A percentile compares a stretch with the other conserved stretches of the same genome.
phyloP scores from a whole-genome alignment of 2,113 vertebrate genomes.

The Origma solitaria region DNA sequence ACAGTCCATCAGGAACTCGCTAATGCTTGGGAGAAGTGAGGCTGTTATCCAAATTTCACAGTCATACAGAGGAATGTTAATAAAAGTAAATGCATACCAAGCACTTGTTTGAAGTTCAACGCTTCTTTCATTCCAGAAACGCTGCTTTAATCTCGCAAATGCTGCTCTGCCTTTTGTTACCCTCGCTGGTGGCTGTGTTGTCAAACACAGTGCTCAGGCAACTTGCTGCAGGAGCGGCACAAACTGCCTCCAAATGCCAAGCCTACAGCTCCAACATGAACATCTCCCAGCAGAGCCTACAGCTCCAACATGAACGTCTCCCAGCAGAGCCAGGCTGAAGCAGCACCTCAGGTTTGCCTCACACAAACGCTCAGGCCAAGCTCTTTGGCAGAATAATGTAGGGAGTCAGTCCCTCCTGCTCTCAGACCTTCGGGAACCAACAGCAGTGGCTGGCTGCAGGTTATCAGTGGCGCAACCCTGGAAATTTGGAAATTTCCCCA shows the following conservation, averaged over 20 bases:
- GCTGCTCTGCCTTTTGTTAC: slow-evolving; percentile 57
- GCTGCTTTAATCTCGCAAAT: slow-evolving; percentile 39
- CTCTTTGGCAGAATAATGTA: not conserved
- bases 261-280: rapidly evolving
- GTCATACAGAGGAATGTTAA: slow-evolving; percentile 28
- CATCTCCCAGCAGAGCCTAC: too few relatives aligned
- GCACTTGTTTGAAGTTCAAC: slow-evolving; percentile 51
- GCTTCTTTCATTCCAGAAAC: slow-evolving; percentile 36
- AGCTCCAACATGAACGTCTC: rapidly evolving
- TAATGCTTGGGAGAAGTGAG: not conserved
- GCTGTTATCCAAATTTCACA: slow-evolving; percentile 39
- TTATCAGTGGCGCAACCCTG: rapidly evolving
- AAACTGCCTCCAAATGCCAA: not conserved
- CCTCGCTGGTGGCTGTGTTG: not conserved
- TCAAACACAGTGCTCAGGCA: rapidly evolving
- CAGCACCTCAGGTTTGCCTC: not conserved
- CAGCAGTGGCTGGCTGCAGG: not conserved
- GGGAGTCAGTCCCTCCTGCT: not conserved
- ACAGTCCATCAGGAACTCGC: not conserved
- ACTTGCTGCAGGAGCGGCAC: not conserved
- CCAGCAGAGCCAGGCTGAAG: not conserved
- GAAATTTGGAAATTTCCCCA: not conserved
- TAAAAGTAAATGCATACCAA: slow-evolving; percentile 56
- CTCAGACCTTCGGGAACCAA: not conserved
- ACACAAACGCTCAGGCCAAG: not conserved